These are phyloP conservation scores for Petrophora chlorosata DNA, from an alignment of 2,888 invertebrate species.

Conservation along the genomic window DNA sequence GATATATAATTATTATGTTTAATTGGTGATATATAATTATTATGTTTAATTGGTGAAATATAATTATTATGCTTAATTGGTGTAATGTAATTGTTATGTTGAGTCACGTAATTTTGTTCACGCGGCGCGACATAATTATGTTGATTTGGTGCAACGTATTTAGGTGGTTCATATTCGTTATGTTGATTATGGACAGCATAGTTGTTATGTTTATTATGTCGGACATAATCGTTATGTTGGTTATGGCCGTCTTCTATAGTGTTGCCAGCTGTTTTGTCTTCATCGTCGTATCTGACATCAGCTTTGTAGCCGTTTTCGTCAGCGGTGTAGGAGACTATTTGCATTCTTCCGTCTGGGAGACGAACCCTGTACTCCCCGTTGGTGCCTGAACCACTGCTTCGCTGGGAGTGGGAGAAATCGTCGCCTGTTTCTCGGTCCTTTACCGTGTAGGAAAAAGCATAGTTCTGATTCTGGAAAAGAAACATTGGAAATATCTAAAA, in stretches of 20 bases:
- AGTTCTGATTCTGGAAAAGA: slow-evolving; percentile 73
- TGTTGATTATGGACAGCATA: slow-evolving; percentile 19
- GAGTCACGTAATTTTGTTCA: slow-evolving; percentile 7
- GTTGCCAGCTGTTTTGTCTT: slow-evolving; percentile 42
- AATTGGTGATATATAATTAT: slow-evolving; percentile 25
- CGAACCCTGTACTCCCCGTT: slow-evolving; percentile 87
- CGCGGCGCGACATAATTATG: slow-evolving; percentile 7
- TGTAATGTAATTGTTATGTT: slow-evolving; percentile 3
- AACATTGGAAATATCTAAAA: no score
- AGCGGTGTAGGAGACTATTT: slow-evolving; percentile 87
- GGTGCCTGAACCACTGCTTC: slow-evolving; percentile 85
- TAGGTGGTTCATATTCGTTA: slow-evolving; percentile 22
- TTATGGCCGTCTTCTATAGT: slow-evolving; percentile 40
- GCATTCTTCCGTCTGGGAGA: slow-evolving; percentile 86
- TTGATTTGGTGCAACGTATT: slow-evolving; percentile 1
- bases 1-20: slow-evolving; percentile 18
- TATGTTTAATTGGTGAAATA: slow-evolving; percentile 13
- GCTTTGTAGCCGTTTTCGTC: slow-evolving; percentile 87
- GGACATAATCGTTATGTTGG: slow-evolving; percentile 24
- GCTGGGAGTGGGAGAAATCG: slow-evolving; percentile 87
- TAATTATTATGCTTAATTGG: slow-evolving; percentile 21
- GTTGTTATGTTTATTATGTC: slow-evolving; percentile 11
- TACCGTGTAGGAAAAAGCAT: slow-evolving; percentile 87
- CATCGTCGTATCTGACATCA: slow-evolving; percentile 85
- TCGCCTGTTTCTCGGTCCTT: slow-evolving; percentile 85